phyloP scores from a whole-genome alignment of 2,888 invertebrate genomes.

The Amiota communis region DNA sequence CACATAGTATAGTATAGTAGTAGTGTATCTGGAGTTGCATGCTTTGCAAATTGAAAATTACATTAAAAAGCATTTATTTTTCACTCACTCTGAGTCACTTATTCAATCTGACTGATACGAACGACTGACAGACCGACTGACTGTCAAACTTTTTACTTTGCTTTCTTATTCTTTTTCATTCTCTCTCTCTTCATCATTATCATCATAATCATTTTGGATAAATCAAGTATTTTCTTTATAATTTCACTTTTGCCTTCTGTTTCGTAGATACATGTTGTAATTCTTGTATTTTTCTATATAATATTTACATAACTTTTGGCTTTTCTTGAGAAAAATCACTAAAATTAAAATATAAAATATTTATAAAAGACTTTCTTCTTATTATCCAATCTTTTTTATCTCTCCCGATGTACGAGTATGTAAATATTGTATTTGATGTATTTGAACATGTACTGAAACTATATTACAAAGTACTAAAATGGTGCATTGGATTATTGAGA shows the following conservation, averaged over 20 bases:
- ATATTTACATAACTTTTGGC: constrained; percentile 4
- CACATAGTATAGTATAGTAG: neutral
- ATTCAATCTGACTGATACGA: too few species aligned
- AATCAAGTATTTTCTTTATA: too few species aligned
- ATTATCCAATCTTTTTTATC: neutral
- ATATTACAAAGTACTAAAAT: neutral
- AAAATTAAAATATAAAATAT: constrained; percentile 12
- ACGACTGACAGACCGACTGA: too few species aligned
- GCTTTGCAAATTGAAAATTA: constrained; percentile 26
- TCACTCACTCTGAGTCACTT: constrained; percentile 1
- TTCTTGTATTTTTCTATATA: neutral
- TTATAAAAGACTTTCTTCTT: neutral
- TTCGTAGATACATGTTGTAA: neutral
- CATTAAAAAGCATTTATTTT: constrained; percentile 24
- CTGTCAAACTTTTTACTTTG: too few species aligned
- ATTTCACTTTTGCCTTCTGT: neutral
- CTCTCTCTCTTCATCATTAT: too few species aligned
- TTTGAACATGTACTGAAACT: too few species aligned
- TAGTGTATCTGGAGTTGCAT: neutral
- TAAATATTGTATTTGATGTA: neutral
- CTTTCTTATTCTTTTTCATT: too few species aligned
- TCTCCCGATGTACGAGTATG: neutral
- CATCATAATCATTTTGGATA: too few species aligned
- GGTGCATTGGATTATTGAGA: neutral
- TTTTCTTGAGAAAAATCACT: constrained; percentile 14